A percentile compares a stretch with the other conserved stretches of the same genome.
These are phyloP conservation scores for Caligus rogercresseyi DNA, from an alignment of 1,140 invertebrate genomes.

Conservation along the genomic window DNA sequence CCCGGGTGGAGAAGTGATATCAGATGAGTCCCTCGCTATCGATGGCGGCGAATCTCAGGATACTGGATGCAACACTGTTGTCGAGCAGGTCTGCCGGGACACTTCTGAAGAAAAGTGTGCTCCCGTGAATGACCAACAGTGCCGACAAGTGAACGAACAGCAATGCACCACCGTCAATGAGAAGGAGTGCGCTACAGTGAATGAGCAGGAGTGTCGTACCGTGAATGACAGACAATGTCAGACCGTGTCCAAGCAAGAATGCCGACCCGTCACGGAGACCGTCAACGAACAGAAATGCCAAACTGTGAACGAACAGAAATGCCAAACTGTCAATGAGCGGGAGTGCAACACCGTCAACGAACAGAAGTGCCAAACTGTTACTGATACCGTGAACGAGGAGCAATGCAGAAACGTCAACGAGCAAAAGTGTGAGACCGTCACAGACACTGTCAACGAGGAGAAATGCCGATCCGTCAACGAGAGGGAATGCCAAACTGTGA, in stretches of 20 bases:
- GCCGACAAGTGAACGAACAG: constrained; percentile 1
- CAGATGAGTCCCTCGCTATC: background rate
- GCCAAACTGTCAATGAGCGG: constrained; percentile 4
- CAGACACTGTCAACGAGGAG: background rate
- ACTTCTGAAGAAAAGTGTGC: constrained; percentile 2
- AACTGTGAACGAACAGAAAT: constrained; percentile 4
- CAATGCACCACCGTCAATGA: constrained; percentile 11
- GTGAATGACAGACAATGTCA: constrained; percentile 7
- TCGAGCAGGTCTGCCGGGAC: background rate
- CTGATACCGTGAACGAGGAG: constrained; percentile 13
- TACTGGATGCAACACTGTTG: constrained; percentile 7
- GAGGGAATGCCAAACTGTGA: constrained; percentile 11
- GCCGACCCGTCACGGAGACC: background rate
- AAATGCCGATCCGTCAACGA: constrained; percentile 16
- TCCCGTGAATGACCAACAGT: constrained; percentile 8
- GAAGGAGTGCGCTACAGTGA: background rate
- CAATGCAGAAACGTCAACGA: constrained; percentile 13
- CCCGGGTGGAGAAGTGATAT: background rate
- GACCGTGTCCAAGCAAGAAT: background rate
- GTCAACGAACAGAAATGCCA: background rate
- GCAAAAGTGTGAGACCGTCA: constrained; percentile 1
- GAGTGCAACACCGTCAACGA: constrained; percentile 13
- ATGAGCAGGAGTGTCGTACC: constrained; percentile 3
- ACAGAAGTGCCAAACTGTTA: constrained; percentile 13
- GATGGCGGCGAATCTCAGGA: background rate